A percentile compares a stretch with the other conserved stretches of the same genome.
phyloP scores from a whole-genome alignment of 1,140 invertebrate species.

The Lasioglossum baleicum region DNA sequence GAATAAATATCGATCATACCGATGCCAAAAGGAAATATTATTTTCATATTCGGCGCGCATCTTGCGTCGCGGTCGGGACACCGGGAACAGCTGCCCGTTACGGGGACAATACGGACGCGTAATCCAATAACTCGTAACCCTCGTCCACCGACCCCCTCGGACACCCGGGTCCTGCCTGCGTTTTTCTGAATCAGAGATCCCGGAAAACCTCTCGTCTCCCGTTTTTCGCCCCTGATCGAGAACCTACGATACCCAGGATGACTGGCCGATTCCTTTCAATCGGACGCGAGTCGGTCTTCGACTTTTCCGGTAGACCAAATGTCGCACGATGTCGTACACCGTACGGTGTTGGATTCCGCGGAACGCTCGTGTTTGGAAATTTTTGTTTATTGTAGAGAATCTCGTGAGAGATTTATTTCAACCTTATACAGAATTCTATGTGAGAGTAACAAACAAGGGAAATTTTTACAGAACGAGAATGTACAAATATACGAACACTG shows the following conservation, averaged over 20 bases:
- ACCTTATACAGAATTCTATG: too few relatives aligned
- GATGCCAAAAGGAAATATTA: conserved; percentile 69
- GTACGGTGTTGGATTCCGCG: too few relatives aligned
- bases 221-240: neutral
- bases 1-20: conserved; percentile 74
- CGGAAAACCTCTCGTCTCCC: neutral
- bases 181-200: conserved; percentile 28
- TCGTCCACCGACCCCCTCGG: conserved; percentile 33
- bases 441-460: too few relatives aligned
- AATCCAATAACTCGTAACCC: conserved; percentile 69
- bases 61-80: conserved; percentile 44
- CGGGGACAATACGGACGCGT: conserved; percentile 63
- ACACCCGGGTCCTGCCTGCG: neutral
- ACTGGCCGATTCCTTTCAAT: neutral
- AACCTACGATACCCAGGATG: conserved; percentile 11
- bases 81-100: conserved; percentile 50
- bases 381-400: too few relatives aligned
- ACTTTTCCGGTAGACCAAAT: too few relatives aligned
- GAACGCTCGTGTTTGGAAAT: too few relatives aligned
- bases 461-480: too few relatives aligned
- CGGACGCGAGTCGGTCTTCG: too few relatives aligned
- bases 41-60: conserved; percentile 69
- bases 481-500: too few relatives aligned
- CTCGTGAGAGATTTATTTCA: too few relatives aligned
- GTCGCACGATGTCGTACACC: too few relatives aligned